Base-by-base conservation (phyloP, 2,888 invertebrate species). In the Phrixothrix hirtus region DNA sequence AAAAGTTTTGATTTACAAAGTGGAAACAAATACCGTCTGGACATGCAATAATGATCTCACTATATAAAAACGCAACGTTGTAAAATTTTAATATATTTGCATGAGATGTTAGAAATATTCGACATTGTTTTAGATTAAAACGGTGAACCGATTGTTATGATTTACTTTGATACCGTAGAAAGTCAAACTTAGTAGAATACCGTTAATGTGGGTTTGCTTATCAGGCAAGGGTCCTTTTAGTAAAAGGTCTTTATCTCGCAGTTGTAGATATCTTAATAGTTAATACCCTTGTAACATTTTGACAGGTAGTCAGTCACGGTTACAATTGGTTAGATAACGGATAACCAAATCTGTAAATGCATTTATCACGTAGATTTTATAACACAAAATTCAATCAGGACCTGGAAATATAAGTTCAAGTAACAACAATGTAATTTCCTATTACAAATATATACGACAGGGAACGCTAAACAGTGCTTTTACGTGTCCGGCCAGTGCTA, bases 381-480 rank as follows among this genome's bases (percentile, higher is more conserved):
- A 5, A 21, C 21, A 21, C 4, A 21, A 5, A 7, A 7, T 5
- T 5, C 21, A 21, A 21, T 25, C 30, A 42, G 45, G 51, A 57
- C 42, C 31, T 39, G 17, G 26, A 42, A 50, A 45, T 38, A 44
- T 44, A 50, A 50, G 37, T 45, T 37, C 17, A 39, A 38, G 36
- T 49, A 54, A 37, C 27, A 45, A 16, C 16, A 16, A 16, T n/a
- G 13, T 65, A 70, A 71, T 71, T 70, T 71, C 71, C 70, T 69
- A 67, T 62, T 64, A 68, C 68, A 68, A 68, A 66, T 64, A 66
- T 63, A 63, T 62, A 59, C 62, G 63, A 62, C 61, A 62, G 59
- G 50, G 56, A 58, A 62, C 59, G 55, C 55, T 64, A 63, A 65
- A 65, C 64, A 67, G 64, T 61, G 65, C 64, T 60, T 65, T 64